phyloP scores from a whole-genome alignment of 2,888 invertebrate genomes.

The Sarcophaga rosellei region DNA sequence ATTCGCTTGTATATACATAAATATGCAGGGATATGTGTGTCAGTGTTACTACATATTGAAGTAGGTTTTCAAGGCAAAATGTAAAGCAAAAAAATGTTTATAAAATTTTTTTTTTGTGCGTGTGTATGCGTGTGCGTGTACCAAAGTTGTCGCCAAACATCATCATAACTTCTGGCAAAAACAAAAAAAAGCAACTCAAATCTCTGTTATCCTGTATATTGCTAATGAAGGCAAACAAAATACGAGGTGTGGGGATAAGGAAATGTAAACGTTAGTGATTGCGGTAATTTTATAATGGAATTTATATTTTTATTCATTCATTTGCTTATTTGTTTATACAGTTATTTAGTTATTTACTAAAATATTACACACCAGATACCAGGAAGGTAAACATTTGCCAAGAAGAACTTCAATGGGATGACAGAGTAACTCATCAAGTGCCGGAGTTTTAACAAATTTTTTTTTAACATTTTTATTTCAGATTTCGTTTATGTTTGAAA shows the following conservation, averaged over 20 bases:
- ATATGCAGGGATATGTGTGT: neutral
- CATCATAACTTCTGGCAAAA: slow-evolving; percentile 28
- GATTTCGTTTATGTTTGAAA: no score
- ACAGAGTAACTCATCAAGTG: neutral
- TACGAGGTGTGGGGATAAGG: neutral
- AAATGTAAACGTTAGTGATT: slow-evolving; percentile 58
- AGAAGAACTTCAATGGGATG: neutral
- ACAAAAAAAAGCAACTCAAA: slow-evolving; percentile 1
- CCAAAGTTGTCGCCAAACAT: slow-evolving; percentile 50
- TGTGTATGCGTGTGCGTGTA: neutral
- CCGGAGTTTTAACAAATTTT: neutral
- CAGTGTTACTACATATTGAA: neutral
- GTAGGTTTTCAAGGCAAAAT: slow-evolving; percentile 16
- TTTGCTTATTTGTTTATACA: slow-evolving; percentile 42
- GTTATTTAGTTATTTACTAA: slow-evolving; percentile 16
- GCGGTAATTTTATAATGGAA: slow-evolving; percentile 60
- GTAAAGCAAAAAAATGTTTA: neutral
- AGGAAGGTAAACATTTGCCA: no score
- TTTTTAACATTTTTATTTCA: neutral
- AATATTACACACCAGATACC: neutral
- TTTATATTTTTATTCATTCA: slow-evolving; percentile 62
- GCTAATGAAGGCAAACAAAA: slow-evolving; percentile 33
- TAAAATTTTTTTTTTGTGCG: neutral
- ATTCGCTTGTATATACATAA: no score
- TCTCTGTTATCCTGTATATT: slow-evolving; percentile 21